Percentiles rank a stretch among this genome's conserved stretches.
phyloP scores from a whole-genome alignment of 2,888 invertebrate species.

The Meloe dianella region DNA sequence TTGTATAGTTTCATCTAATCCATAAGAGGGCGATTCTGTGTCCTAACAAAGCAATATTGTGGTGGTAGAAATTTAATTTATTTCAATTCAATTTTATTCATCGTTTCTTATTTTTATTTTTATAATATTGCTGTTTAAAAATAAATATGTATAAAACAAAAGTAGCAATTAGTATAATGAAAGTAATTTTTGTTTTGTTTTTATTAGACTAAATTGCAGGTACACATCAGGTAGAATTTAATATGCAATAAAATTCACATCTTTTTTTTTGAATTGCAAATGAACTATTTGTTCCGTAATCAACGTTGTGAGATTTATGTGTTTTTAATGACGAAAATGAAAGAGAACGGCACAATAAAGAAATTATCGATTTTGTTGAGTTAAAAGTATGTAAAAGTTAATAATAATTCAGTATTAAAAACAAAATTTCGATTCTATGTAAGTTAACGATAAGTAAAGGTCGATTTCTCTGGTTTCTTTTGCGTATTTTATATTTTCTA shows the following conservation, averaged over 20 bases:
- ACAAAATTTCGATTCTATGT: too few relatives aligned
- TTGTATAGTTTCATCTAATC: background rate
- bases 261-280: conserved; percentile 1
- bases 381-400: background rate
- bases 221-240: background rate
- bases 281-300: background rate
- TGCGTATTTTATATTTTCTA: background rate
- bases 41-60: too few relatives aligned
- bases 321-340: background rate
- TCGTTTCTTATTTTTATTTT: too few relatives aligned
- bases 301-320: background rate
- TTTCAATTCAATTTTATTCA: too few relatives aligned
- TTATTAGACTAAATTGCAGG: background rate
- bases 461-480: too few relatives aligned
- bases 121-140: too few relatives aligned
- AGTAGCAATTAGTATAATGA: background rate
- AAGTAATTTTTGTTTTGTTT: background rate
- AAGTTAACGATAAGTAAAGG: too few relatives aligned
- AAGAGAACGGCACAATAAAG: background rate
- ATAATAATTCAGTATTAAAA: background rate
- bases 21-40: background rate
- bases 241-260: background rate
- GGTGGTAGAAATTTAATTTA: too few relatives aligned
- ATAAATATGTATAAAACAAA: background rate
- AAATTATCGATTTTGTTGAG: background rate